These are phyloP conservation scores for Cataglyphis albicans DNA, from an alignment of 2,888 invertebrate genomes.

Conservation along the genomic window DNA sequence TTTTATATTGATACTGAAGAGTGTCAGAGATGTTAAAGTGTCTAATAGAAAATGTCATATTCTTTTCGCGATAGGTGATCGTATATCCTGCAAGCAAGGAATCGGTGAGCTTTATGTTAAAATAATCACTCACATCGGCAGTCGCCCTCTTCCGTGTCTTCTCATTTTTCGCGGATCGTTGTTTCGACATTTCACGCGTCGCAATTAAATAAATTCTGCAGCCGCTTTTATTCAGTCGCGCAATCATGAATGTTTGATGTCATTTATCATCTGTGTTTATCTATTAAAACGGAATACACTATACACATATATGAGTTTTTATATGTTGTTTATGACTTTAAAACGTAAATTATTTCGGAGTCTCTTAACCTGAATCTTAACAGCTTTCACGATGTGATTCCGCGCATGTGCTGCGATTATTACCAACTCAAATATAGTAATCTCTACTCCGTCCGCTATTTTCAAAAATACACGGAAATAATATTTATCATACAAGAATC, in stretches of 20 bases:
- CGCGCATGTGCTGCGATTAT: constrained; percentile 66
- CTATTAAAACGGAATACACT: neutral
- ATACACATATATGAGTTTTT: constrained; percentile 18
- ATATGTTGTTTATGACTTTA: neutral
- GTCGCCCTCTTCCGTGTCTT: constrained; percentile 60
- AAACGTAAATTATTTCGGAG: constrained; percentile 3
- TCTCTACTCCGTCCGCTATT: constrained; percentile 40
- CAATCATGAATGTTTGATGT: constrained; percentile 20
- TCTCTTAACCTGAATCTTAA: constrained; percentile 68
- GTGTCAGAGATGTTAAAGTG: neutral
- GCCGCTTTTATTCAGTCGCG: neutral
- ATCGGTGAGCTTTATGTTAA: constrained; percentile 29
- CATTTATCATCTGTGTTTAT: constrained; percentile 10
- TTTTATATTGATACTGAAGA: constrained; percentile 11
- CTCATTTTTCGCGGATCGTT: constrained; percentile 73
- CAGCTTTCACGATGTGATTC: constrained; percentile 27
- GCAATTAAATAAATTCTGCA: constrained; percentile 28
- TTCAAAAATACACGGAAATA: constrained; percentile 27
- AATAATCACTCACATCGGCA: constrained; percentile 74
- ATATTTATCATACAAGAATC: neutral
- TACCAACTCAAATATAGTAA: constrained; percentile 60
- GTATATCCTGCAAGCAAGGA: constrained; percentile 46
- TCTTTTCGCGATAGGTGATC: constrained; percentile 80
- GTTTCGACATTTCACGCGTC: constrained; percentile 79
- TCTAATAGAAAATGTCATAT: constrained; percentile 78